A percentile compares a stretch with the other conserved stretches of the same genome.
Evolutionary conservation across 2,888 invertebrate genomes (phyloP).

Genomic region (Agrilus cyanescens): DNA sequence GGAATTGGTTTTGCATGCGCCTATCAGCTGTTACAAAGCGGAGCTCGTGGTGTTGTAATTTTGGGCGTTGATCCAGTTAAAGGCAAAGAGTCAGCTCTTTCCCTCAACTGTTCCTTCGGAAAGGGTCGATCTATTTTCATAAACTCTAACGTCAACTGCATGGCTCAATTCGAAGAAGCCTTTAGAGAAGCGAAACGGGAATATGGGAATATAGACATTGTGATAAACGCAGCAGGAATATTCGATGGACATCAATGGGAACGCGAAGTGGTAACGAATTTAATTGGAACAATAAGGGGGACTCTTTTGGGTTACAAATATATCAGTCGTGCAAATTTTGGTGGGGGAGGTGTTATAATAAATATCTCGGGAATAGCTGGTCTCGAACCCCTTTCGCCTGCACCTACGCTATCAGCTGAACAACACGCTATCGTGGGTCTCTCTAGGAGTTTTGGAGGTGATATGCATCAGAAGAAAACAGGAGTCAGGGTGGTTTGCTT

Average conservation of each 20-base stretch:
- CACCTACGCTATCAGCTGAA: slow-evolving; percentile 37
- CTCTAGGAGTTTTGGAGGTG: slow-evolving; percentile 27
- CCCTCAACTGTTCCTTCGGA: slow-evolving; percentile 26
- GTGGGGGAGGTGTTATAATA: slow-evolving; percentile 39
- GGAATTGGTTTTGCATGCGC: slow-evolving; percentile 37
- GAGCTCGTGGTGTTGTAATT: slow-evolving; percentile 30
- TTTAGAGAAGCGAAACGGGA: slow-evolving; percentile 17
- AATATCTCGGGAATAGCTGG: slow-evolving; percentile 42
- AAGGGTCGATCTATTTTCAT: slow-evolving; percentile 26
- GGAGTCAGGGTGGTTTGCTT: slow-evolving; percentile 32
- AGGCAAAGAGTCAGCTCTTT: slow-evolving; percentile 26
- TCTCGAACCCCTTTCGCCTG: slow-evolving; percentile 32
- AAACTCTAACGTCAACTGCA: slow-evolving; percentile 27
- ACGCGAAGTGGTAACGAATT: slow-evolving; percentile 28
- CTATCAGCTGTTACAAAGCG: slow-evolving; percentile 33
- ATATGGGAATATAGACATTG: slow-evolving; percentile 21
- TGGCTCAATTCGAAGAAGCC: slow-evolving; percentile 25
- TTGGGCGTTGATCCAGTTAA: slow-evolving; percentile 23
- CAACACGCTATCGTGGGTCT: slow-evolving; percentile 32
- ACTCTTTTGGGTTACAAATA: slow-evolving; percentile 32
- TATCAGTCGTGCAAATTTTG: slow-evolving; percentile 32
- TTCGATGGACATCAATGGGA: slow-evolving; percentile 30
- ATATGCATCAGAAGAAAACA: slow-evolving; percentile 23
- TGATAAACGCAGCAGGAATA: slow-evolving; percentile 27
- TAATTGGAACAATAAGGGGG: slow-evolving; percentile 32